Base-by-base conservation (phyloP, 2,888 invertebrate species). In the Amiota minor region DNA sequence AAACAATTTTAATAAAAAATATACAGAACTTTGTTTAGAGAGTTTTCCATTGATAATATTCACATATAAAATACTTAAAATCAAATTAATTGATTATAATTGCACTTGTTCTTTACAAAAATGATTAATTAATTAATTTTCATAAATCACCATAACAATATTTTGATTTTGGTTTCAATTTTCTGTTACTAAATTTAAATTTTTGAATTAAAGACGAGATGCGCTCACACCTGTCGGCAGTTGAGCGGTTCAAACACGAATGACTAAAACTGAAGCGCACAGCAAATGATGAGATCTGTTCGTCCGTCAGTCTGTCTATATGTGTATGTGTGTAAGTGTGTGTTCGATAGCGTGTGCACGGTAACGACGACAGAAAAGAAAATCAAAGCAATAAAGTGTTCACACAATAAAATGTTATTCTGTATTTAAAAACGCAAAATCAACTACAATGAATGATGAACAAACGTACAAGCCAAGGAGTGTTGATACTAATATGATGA, bases 191-290 rank as follows among this genome's bases (percentile, higher is more conserved):
- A 45, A 47, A 47, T 47, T 47, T 65, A 11, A 68, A 68, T 50
- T 14, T 53, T 10, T 18, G 20, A 53, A 46, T 50, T 53, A 23
- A 35, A 35, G 35, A 23, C 53, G 23, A 10, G 35, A 3, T 35
- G 16, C 53, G 11, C n/a, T 49, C 35, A 20, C 67, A 68, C 67
- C 67, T 68, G 67, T 68, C 20, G 67, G 67, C 20, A 23, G 67
- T 68, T 68, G 50, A 68, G 23, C 53, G 67, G 18, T 68, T 23
- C 50, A 68, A 68, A 68, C 67, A 50, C 67, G 18, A 68, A 68
- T 50, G 35, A 35, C 4, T 14, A 20, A 68, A 23, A 50, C 18
- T 50, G 46, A 65, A 65, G 18, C 20, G 23, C 0, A 47, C 23
- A 12, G 35, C 35, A 35, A 35, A 35, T 8, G 6, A 35, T 35